phyloP scores from a whole-genome alignment of 2,888 invertebrate genomes.

The Drosophila cracens region DNA sequence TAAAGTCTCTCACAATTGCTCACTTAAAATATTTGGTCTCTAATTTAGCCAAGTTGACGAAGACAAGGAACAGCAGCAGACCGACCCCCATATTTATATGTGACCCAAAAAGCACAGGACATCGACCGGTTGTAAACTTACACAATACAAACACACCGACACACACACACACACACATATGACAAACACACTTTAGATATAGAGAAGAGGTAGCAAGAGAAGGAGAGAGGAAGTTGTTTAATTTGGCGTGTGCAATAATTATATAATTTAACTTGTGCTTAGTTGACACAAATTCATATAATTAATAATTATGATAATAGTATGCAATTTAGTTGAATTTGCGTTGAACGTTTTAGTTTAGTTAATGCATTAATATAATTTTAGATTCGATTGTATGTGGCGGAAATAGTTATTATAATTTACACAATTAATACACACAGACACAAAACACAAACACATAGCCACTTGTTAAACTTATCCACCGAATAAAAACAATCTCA shows the following conservation, averaged over 20 bases:
- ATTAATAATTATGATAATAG: conserved; percentile 52
- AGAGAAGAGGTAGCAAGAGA: conserved; percentile 15
- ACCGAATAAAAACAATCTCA: conserved; percentile 80
- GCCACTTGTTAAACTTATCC: conserved; percentile 80
- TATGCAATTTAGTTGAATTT: conserved; percentile 76
- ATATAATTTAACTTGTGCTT: conserved; percentile 54
- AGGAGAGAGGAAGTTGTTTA: conserved; percentile 47
- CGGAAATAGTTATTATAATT: conserved; percentile 64
- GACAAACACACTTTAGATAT: conserved; percentile 31
- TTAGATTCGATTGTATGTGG: conserved; percentile 53
- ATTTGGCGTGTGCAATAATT: conserved; percentile 67
- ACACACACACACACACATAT: conserved; percentile 8
- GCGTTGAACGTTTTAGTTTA: conserved; percentile 73
- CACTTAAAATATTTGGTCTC: not conserved
- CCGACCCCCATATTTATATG: conserved; percentile 35
- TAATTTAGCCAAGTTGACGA: conserved; percentile 4
- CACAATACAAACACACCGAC: conserved; percentile 13
- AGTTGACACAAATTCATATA: conserved; percentile 56
- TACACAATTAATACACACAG: conserved; percentile 28
- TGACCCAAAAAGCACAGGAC: conserved; percentile 42
- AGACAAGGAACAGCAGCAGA: conserved; percentile 6
- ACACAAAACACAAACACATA: conserved; percentile 48
- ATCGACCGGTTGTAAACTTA: conserved; percentile 63
- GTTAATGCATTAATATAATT: conserved; percentile 68
- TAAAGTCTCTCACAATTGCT: conserved; percentile 5